phyloP scores from a whole-genome alignment of 1,140 invertebrate species.

The Zaprionus davidi region DNA sequence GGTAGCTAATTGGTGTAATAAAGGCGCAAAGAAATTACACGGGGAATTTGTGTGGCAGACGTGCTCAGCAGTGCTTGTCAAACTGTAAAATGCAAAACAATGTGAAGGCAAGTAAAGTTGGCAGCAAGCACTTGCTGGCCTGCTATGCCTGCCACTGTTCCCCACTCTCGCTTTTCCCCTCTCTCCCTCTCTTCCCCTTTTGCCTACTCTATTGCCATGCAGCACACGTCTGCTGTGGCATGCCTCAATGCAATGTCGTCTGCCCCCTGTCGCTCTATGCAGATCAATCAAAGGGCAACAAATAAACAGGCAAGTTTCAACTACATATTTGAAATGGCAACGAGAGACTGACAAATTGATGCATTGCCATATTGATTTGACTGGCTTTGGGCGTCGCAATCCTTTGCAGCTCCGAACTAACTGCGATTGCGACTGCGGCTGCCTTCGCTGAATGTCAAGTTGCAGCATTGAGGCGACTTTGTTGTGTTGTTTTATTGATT shows the following conservation, averaged over 20 bases:
- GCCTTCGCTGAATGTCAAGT: conserved; percentile 77
- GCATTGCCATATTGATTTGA: conserved; percentile 72
- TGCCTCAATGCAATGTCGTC: not conserved
- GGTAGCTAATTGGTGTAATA: conserved; percentile 49
- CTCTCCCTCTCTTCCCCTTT: not conserved
- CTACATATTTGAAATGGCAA: conserved; percentile 25
- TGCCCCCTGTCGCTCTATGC: conserved; percentile 2
- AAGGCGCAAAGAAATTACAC: not conserved
- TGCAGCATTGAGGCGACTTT: conserved; percentile 65
- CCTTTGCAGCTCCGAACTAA: not conserved
- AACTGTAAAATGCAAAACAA: conserved; percentile 55
- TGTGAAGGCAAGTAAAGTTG: conserved; percentile 31
- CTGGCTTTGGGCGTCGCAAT: conserved; percentile 44
- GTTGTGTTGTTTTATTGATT: conserved; percentile 67
- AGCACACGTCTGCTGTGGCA: conserved; percentile 9
- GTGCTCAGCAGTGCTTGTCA: not conserved
- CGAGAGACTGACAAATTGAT: conserved; percentile 68
- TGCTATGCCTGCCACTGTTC: not conserved
- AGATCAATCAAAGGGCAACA: conserved; percentile 65
- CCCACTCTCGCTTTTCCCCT: too few species aligned
- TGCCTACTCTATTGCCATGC: conserved; percentile 6
- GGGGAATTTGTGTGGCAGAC: not conserved
- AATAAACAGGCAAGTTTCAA: conserved; percentile 67
- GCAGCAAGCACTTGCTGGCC: not conserved
- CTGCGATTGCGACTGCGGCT: conserved; percentile 48